Evolutionary conservation across 1,140 invertebrate genomes (phyloP), one percentile per base, ranked within the genome.

Genomic region (Zaprionus davidi): DNA sequence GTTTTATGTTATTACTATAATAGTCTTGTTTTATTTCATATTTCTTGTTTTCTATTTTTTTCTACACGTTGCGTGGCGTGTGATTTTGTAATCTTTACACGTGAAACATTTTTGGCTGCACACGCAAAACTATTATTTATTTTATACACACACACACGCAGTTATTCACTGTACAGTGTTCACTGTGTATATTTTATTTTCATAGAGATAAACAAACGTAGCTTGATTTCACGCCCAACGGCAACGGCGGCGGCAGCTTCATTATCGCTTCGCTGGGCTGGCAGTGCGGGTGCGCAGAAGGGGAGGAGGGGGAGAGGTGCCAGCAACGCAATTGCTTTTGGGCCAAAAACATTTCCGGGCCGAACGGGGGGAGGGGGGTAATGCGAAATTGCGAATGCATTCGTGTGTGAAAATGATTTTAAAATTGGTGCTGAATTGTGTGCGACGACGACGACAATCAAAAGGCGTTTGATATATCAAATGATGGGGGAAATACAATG

Each of bases 371-470:
- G 41, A 3, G 41, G 6, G 41, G n/a, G 7, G 41, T 46, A 58
- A 57, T 65, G 56, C 60, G 71, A 74, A 74, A 76, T 65, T 76
- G 74, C 58, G 62, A 59, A 82, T 82, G 85, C 85, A 90, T 73
- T 90, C 81, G 85, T 90, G 85, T 90, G 85, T 90, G 85, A 90
- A 90, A 90, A 90, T 90, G 85, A 90, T 90, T 90, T 90, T 75
- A 77, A 90, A 90, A 90, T 90, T 85, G 78, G 60, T 71, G 85
- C 78, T 68, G 78, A 80, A 85, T 81, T 78, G 82, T 71, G 71
- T 71, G 76, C 70, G 84, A 60, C 46, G 46, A 49, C 11, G 20
- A 44, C 68, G 81, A 87, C 84, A 87, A 88, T 88, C 84, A 88
- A 87, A 87, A 88, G 81, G 78, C 81, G 81, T 78, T 81, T 78